Percentiles rank a stretch among this genome's conserved stretches.
These are phyloP conservation scores for Hystrix cristata DNA, from an alignment of 2,113 vertebrate species.

Conservation along the genomic window DNA sequence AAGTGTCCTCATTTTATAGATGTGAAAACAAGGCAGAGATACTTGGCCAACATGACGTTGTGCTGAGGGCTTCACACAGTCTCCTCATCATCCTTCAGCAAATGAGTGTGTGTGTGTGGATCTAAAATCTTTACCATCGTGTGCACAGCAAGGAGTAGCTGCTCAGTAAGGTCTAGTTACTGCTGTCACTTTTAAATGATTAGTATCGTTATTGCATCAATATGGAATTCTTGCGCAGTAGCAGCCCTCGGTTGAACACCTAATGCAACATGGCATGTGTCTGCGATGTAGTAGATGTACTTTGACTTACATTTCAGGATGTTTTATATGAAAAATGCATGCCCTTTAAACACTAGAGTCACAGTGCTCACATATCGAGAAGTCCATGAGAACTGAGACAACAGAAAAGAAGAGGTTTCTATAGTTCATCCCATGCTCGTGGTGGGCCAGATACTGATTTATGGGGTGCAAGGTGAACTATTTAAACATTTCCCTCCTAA, in stretches of 20 bases:
- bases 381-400: neutral
- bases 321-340: neutral
- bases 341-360: conserved; percentile 10
- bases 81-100: neutral
- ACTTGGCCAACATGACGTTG: neutral
- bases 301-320: neutral
- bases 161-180: neutral
- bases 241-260: neutral
- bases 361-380: neutral
- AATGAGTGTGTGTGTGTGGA: neutral
- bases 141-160: neutral
- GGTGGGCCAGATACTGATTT: neutral
- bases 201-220: neutral
- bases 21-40: neutral
- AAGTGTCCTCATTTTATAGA: neutral
- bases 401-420: neutral
- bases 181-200: neutral
- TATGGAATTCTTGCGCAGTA: neutral
- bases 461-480: neutral
- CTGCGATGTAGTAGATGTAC: neutral
- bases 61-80: neutral
- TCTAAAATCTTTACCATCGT: neutral
- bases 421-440: neutral
- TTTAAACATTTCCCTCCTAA: neutral
- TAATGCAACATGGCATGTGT: neutral